Evolutionary conservation across 2,797 vertebrate species (phyloP).

Genomic region (Anas georgica): DNA sequence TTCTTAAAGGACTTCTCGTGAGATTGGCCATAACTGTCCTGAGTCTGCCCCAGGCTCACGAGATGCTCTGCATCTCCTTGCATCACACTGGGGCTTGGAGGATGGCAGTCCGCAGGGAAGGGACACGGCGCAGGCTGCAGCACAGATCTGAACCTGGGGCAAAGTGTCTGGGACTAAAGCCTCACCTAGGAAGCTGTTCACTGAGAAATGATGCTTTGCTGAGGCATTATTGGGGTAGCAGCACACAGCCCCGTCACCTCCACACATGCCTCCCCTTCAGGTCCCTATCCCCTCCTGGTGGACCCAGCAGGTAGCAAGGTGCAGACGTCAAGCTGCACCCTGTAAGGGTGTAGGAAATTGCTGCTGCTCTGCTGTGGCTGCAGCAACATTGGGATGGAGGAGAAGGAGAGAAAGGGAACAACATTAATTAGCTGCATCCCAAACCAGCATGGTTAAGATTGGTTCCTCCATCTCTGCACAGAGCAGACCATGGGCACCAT

Average conservation of each 20-base stretch:
- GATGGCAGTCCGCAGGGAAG: not conserved
- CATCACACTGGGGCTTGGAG: accelerated
- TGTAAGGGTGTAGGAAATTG: not conserved
- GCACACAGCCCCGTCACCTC: not conserved
- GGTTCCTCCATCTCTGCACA: not conserved
- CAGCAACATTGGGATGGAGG: not conserved
- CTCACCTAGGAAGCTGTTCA: not conserved
- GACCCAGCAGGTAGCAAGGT: not conserved
- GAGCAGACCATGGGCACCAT: not conserved
- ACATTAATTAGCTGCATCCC: not conserved
- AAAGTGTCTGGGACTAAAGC: constrained; percentile 21
- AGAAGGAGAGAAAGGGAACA: not conserved
- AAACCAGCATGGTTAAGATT: not conserved
- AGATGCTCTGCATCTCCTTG: accelerated
- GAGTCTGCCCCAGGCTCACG: not conserved
- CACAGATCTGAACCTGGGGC: not conserved
- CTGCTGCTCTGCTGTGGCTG: not conserved
- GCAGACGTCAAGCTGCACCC: not conserved
- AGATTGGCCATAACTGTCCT: not conserved
- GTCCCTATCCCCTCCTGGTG: not conserved
- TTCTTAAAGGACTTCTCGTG: not conserved
- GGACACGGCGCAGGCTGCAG: not conserved
- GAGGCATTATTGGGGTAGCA: not conserved
- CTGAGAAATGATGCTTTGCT: not conserved
- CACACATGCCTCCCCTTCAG: not conserved